Evolutionary conservation across 2,888 invertebrate species (phyloP).

Genomic region (Tricholauxania praeusta): DNA sequence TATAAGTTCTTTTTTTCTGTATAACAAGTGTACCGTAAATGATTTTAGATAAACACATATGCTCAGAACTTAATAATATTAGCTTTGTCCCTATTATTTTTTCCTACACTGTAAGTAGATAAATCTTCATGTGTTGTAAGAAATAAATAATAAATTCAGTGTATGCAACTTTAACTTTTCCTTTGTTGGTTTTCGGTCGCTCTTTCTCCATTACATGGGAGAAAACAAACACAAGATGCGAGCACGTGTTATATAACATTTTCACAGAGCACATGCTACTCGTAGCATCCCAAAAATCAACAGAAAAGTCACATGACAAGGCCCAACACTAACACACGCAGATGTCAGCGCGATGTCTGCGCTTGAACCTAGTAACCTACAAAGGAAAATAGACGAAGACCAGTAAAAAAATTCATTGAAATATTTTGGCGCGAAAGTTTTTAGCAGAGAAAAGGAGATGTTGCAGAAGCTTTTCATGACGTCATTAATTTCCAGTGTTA

Average conservation of each 20-base stretch:
- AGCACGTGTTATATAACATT: constrained; percentile 23
- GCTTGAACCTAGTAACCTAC: constrained; percentile 52
- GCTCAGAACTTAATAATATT: too few relatives aligned
- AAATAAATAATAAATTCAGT: too few relatives aligned
- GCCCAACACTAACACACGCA: constrained; percentile 24
- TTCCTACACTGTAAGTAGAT: too few relatives aligned
- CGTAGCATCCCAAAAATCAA: not conserved
- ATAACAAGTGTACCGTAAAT: too few relatives aligned
- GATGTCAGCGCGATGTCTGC: constrained; percentile 23
- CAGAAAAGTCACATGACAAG: not conserved
- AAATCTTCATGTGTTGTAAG: too few relatives aligned
- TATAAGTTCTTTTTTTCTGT: too few relatives aligned
- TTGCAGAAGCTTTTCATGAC: constrained; percentile 37
- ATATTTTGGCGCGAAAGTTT: constrained; percentile 57
- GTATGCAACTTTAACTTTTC: too few relatives aligned
- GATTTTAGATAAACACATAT: too few relatives aligned
- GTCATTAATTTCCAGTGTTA: constrained; percentile 40
- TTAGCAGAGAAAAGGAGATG: not conserved
- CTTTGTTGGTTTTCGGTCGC: too few relatives aligned
- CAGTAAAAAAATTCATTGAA: constrained; percentile 46
- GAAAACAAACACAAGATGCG: not conserved
- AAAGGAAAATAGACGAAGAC: constrained; percentile 49
- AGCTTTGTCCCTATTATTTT: too few relatives aligned
- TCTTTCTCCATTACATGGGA: too few relatives aligned
- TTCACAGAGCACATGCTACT: not conserved